A percentile compares a stretch with the other conserved stretches of the same genome.
Evolutionary conservation across 2,888 invertebrate species (phyloP).

Genomic region (Cephus spinipes): DNA sequence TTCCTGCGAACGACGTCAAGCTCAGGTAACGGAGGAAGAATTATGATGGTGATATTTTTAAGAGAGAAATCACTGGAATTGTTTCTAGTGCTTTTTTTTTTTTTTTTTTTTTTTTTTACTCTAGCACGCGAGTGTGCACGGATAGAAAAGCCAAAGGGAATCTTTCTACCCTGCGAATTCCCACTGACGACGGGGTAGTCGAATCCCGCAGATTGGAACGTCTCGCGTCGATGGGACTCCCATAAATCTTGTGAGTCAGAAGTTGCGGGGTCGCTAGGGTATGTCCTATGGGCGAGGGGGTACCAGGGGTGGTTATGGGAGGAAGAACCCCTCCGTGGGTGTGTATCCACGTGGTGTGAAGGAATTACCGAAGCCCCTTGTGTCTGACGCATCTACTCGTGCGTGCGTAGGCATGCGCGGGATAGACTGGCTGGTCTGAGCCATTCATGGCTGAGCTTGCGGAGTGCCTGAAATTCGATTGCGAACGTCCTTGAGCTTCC

Average conservation of each 20-base stretch:
- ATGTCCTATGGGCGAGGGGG: constrained; percentile 19
- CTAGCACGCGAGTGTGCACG: background rate
- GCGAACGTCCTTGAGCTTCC: background rate
- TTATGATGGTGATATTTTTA: background rate
- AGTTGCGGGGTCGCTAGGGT: constrained; percentile 38
- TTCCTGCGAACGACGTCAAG: constrained; percentile 56
- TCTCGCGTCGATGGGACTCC: constrained; percentile 44
- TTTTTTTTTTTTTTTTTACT: background rate
- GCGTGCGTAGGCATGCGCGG: constrained; percentile 40
- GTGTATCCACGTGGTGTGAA: constrained; percentile 57
- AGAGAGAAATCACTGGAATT: background rate
- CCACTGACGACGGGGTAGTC: constrained; percentile 17
- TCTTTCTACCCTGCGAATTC: constrained; percentile 6
- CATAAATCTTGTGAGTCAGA: constrained; percentile 63
- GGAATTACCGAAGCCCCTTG: constrained; percentile 50
- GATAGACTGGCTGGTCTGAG: background rate
- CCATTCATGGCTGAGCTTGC: constrained; percentile 41
- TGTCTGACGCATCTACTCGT: constrained; percentile 28
- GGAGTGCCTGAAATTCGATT: constrained; percentile 5
- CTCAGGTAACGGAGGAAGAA: constrained; percentile 46
- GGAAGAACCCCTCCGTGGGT: constrained; percentile 39
- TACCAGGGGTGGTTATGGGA: constrained; percentile 2
- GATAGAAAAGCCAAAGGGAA: background rate
- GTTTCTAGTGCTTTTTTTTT: background rate
- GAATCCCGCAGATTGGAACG: constrained; percentile 41